Conservation (phyloP, 2,888 invertebrate species). For the Thymelicus sylvestris region DNA sequence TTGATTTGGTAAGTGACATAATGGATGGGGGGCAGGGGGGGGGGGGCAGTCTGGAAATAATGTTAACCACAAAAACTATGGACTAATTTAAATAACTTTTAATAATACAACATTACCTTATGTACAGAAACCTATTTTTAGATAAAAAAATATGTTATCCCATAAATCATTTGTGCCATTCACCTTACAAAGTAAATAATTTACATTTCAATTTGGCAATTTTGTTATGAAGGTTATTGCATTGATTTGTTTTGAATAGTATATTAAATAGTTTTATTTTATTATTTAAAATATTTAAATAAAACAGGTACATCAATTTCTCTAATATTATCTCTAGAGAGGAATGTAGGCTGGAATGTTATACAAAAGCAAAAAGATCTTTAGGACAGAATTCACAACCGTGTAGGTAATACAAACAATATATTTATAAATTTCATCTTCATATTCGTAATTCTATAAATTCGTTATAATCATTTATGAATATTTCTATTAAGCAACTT, state of each 20-base stretch:
- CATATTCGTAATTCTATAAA: neutral
- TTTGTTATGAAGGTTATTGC: neutral
- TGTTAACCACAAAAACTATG: no score
- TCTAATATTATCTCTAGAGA: neutral
- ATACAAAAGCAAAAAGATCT: neutral
- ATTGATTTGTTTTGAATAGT: neutral
- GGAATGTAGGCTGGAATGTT: conserved; percentile 10
- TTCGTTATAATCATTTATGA: neutral
- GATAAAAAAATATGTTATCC: conserved; percentile 17
- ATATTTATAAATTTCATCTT: conserved; percentile 3
- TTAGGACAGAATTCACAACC: conserved; percentile 13
- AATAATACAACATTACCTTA: neutral
- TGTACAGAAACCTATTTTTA: conserved; percentile 24
- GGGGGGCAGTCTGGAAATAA: no score
- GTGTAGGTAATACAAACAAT: neutral
- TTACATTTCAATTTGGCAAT: neutral
- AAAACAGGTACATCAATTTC: neutral
- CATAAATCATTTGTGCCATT: conserved; percentile 1
- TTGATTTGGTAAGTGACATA: no score
- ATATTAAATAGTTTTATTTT: no score
- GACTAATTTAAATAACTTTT: conserved; percentile 38
- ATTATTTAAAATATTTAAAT: neutral
- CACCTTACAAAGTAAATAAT: neutral
- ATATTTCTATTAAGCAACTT: conserved; percentile 60
- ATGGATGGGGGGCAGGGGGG: no score